Evolutionary conservation across 2,113 vertebrate species (phyloP).

Genomic region (Psettodes erumei): DNA sequence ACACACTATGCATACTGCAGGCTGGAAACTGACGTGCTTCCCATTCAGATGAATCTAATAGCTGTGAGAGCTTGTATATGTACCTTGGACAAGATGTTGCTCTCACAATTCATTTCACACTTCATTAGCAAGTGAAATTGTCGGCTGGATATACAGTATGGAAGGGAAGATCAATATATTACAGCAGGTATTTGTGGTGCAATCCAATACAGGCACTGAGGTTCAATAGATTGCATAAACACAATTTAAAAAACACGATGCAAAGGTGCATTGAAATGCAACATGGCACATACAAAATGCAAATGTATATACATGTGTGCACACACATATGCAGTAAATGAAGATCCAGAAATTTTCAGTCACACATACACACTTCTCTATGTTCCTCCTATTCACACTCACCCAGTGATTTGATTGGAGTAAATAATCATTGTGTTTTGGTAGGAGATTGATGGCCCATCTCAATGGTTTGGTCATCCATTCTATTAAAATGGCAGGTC

Average conservation of each 20-base stretch:
- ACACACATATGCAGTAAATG: conserved; percentile 24
- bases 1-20: conserved; percentile 16
- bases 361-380: not conserved
- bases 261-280: not conserved
- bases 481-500: conserved; percentile 71
- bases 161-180: conserved; percentile 62
- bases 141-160: conserved; percentile 47
- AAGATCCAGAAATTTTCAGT: not conserved
- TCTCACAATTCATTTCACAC: conserved; percentile 76
- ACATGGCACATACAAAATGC: conserved; percentile 2
- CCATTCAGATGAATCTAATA: conserved; percentile 61
- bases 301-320: not conserved
- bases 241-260: conserved; percentile 30
- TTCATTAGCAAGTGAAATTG: conserved; percentile 68
- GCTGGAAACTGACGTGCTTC: conserved; percentile 35
- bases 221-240: conserved; percentile 55
- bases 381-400: conserved; percentile 35
- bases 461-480: conserved; percentile 58
- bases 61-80: conserved; percentile 40
- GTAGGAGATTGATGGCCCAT: conserved; percentile 57
- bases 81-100: conserved; percentile 49
- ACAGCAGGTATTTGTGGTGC: conserved; percentile 53
- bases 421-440: conserved; percentile 65
- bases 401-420: conserved; percentile 54
- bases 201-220: conserved; percentile 28